phyloP scores from a whole-genome alignment of 2,113 vertebrate species.

The Potamarius usumacintae region DNA sequence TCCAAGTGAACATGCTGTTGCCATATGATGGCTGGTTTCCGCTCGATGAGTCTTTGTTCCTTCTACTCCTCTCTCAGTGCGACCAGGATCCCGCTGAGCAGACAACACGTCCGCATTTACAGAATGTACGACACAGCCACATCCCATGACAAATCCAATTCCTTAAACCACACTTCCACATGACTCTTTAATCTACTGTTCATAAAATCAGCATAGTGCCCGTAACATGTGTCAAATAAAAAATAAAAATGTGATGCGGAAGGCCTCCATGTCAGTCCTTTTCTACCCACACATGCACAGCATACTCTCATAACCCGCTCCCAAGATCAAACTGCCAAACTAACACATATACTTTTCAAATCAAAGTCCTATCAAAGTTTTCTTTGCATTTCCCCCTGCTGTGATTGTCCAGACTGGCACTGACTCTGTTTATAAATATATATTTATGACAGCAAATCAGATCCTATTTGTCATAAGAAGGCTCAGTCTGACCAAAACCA shows the following conservation, averaged over 20 bases:
- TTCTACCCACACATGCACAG: conserved; percentile 25
- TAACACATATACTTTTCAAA: conserved; percentile 49
- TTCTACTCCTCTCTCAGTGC: conserved; percentile 21
- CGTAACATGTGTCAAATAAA: conserved; percentile 32
- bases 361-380: conserved; percentile 48
- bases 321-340: conserved; percentile 45
- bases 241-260: neutral
- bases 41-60: conserved; percentile 47
- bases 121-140: conserved; percentile 14
- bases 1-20: conserved; percentile 30
- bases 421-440: conserved; percentile 28
- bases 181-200: conserved; percentile 18
- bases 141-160: conserved; percentile 40
- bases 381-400: conserved; percentile 37
- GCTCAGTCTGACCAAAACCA: conserved; percentile 31
- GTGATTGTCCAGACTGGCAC: conserved; percentile 39
- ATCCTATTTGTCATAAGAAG: conserved; percentile 43
- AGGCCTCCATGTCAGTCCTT: neutral
- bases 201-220: neutral
- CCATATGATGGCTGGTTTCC: conserved; percentile 37
- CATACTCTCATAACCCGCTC: neutral
- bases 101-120: conserved; percentile 27
- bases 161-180: conserved; percentile 14
- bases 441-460: conserved; percentile 40
- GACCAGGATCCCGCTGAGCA: conserved; percentile 29